phyloP scores from a whole-genome alignment of 2,888 invertebrate species.

The Trachelus troglodyta region DNA sequence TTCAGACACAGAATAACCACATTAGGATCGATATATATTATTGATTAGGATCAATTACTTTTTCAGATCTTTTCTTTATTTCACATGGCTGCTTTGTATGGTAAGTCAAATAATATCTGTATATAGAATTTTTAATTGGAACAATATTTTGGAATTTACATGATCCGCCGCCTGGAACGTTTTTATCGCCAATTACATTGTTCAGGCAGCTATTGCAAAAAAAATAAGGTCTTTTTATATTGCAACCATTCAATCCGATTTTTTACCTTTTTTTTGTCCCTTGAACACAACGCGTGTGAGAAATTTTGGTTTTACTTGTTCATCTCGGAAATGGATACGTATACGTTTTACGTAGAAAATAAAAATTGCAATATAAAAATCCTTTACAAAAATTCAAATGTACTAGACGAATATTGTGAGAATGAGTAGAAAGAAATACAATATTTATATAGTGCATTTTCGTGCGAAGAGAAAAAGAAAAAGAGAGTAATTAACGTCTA shows the following conservation, averaged over 20 bases:
- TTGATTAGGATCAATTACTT: not conserved
- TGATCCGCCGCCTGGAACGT: not conserved
- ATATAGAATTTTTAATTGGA: not conserved
- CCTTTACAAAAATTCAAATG: constrained; percentile 28
- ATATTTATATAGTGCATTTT: constrained; percentile 7
- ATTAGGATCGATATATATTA: not conserved
- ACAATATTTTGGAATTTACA: not conserved
- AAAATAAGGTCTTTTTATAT: constrained; percentile 13
- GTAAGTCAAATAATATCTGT: not conserved
- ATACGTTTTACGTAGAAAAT: constrained; percentile 19
- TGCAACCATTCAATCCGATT: constrained; percentile 14
- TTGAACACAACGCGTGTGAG: constrained; percentile 1
- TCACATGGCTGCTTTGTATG: not conserved
- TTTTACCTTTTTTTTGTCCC: not conserved
- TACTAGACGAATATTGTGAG: constrained; percentile 27
- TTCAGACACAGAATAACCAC: not conserved
- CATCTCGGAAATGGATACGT: not conserved
- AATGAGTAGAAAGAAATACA: constrained; percentile 15
- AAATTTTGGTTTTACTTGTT: not conserved
- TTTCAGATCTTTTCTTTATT: not conserved
- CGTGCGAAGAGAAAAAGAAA: constrained; percentile 4
- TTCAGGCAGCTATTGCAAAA: not conserved
- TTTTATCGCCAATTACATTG: not conserved
- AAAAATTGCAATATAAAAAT: constrained; percentile 26
- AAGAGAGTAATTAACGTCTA: constrained; percentile 27